Conservation (phyloP, 2,797 vertebrate species). For the Aldrovandia affinis region DNA sequence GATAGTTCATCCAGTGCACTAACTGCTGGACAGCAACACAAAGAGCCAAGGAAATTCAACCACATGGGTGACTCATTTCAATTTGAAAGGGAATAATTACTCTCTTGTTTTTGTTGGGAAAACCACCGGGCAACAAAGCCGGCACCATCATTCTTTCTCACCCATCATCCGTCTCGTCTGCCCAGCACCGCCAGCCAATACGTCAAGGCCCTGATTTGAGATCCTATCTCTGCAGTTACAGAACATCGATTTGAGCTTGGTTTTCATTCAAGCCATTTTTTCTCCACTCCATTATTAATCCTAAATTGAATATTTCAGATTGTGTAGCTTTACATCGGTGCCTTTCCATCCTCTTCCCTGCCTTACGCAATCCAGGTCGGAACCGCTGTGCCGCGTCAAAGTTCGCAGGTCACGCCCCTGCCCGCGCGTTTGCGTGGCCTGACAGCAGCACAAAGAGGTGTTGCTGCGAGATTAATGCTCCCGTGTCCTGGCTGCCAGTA, state of each 20-base stretch:
- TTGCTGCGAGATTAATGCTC: conserved; percentile 28
- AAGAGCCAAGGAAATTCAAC: neutral
- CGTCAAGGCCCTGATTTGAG: neutral
- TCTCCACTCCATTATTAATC: neutral
- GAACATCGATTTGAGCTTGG: neutral
- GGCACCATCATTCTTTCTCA: neutral
- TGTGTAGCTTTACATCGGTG: neutral
- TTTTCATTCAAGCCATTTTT: neutral
- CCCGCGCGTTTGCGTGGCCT: neutral
- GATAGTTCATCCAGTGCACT: no score
- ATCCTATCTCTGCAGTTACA: neutral
- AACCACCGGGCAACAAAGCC: neutral
- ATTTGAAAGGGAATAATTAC: neutral
- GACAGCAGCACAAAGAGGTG: neutral
- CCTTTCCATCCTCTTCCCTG: neutral
- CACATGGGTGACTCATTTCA: neutral
- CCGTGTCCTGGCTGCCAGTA: neutral
- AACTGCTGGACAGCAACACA: neutral
- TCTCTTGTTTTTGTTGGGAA: neutral
- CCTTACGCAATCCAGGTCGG: neutral
- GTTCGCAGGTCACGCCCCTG: neutral
- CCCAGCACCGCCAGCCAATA: neutral
- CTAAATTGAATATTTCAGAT: neutral
- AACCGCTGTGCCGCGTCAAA: neutral
- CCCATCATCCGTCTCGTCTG: neutral